These are phyloP conservation scores for Pipra filicauda DNA, from an alignment of 2,113 vertebrate genomes.

Conservation along the genomic window DNA sequence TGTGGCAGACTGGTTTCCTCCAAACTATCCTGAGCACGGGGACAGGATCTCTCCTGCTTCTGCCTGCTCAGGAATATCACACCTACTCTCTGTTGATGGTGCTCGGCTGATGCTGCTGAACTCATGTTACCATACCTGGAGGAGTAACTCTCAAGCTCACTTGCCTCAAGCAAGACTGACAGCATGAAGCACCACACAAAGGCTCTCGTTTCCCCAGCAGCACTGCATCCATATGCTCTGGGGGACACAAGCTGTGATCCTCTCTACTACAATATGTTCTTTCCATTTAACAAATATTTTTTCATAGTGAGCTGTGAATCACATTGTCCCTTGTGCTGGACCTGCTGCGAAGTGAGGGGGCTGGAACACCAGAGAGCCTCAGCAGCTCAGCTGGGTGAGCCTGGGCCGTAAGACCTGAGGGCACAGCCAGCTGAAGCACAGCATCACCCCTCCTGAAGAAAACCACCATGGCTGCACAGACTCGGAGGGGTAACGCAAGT, in stretches of 20 bases:
- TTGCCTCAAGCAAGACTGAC: neutral
- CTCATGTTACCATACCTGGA: fast-evolving
- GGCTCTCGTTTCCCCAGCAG: neutral
- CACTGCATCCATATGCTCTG: fast-evolving
- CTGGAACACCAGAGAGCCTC: neutral
- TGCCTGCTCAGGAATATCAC: neutral
- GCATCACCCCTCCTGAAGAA: neutral
- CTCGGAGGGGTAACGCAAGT: fast-evolving
- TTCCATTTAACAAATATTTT: neutral
- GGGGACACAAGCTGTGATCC: neutral
- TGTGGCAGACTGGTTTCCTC: neutral
- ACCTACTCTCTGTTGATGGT: neutral
- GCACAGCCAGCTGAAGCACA: neutral
- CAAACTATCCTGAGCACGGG: fast-evolving
- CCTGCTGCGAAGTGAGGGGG: neutral
- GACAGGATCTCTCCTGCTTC: neutral
- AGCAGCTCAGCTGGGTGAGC: fast-evolving
- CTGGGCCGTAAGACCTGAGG: neutral
- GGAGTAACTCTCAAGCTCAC: neutral
- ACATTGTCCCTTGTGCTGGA: fast-evolving
- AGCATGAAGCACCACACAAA: neutral
- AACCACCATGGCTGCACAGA: fast-evolving
- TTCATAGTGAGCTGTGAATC: neutral
- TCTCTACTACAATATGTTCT: neutral
- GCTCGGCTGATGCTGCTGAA: fast-evolving